Base-by-base conservation (phyloP, 2,797 vertebrate species). In the Siniperca obscura region DNA sequence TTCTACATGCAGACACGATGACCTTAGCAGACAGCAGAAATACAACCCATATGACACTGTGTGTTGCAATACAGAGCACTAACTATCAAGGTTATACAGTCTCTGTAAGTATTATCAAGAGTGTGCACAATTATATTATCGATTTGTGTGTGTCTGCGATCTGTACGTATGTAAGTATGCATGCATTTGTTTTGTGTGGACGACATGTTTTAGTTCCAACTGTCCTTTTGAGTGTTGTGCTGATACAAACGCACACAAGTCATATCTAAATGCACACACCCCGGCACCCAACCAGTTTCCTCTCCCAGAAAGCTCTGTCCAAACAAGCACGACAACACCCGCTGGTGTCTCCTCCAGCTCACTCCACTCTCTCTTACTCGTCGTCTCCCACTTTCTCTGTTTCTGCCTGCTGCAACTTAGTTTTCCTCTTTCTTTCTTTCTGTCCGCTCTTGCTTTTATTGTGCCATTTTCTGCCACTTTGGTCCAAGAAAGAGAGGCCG, bases 391-490 rank as follows among this genome's bases (percentile, higher is more conserved):
- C 86, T 82, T 82, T 87, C 82, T 86, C 84, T 76, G 87, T 86
- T 78, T 91, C 88, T 91, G 82, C 88, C 86, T 68, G 52, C 78
- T 87, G 83, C 57, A 86, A 90, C 91, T 90, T 90, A 81, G 83
- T 90, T 90, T 92, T 90, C 90, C 86, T 89, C 80, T 87, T 87
- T 90, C 80, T 87, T 87, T 90, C 87, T 89, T 84, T 93, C 90
- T 86, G 78, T 91, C 87, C 68, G 53, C 90, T 92, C 82, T 90
- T 74, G 86, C 91, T 93, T 93, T 94, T 94, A 95, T 96, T 95
- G 93, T 96, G 93, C 95, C 96, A 96, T 96, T 96, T 96, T 96
- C 95, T 96, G 96, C 95, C 95, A 95, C 95, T 96, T 96, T 95
- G 93, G 93, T 94, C 91, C 89, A 85, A 94, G 95, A 95, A 94